A percentile compares a stretch with the other conserved stretches of the same genome.
Conservation (phyloP, 1,140 invertebrate genomes). For the Pogonus chalceus region DNA sequence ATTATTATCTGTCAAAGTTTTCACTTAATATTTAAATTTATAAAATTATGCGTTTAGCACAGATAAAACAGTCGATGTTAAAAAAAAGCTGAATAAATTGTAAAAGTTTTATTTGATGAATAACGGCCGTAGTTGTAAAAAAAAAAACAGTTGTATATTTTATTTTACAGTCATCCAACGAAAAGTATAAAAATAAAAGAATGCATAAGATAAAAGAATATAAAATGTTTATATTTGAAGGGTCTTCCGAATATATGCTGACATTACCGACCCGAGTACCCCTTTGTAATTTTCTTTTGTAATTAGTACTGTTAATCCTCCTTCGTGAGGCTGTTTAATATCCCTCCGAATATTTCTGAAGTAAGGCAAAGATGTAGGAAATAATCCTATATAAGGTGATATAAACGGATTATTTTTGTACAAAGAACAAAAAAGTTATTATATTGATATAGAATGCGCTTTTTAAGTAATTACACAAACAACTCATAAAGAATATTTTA, state of each 20-base stretch:
- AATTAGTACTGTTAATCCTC: background rate
- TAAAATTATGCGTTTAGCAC: no score
- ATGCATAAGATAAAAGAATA: background rate
- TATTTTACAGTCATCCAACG: background rate
- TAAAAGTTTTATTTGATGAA: background rate
- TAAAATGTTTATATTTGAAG: background rate
- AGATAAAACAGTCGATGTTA: no score
- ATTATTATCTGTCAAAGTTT: no score
- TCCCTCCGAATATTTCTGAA: background rate
- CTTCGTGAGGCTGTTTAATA: background rate
- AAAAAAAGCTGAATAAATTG: no score
- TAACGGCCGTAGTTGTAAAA: background rate
- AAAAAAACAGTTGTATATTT: background rate
- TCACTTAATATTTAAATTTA: no score
- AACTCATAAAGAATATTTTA: constrained; percentile 8
- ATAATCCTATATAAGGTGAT: background rate
- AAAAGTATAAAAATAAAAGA: background rate
- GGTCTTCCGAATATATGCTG: background rate
- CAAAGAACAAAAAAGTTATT: background rate
- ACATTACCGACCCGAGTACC: background rate
- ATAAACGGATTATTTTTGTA: background rate
- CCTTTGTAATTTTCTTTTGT: constrained; percentile 3
- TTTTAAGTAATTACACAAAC: constrained; percentile 2
- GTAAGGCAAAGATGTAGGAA: background rate
- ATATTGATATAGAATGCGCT: background rate